Conservation (phyloP, 2,888 invertebrate genomes). For the Ethmia dodecea region DNA sequence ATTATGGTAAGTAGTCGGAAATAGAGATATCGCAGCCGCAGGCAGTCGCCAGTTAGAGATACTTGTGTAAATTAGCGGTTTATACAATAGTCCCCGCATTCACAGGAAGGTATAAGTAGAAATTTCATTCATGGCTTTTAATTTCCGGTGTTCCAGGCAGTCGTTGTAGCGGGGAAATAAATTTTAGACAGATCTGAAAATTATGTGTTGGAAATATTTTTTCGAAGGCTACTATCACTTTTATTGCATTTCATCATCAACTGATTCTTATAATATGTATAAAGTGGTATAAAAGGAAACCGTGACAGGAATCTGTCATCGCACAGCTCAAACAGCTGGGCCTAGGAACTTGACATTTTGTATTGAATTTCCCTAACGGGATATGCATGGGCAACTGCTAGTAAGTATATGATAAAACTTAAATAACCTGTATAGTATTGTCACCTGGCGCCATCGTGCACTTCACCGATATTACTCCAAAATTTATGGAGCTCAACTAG, state of each 20-base stretch:
- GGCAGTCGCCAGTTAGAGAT: slow-evolving; percentile 1
- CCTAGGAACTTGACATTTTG: no score
- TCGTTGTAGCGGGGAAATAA: slow-evolving; percentile 8
- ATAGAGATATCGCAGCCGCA: slow-evolving; percentile 3
- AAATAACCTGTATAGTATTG: slow-evolving; percentile 14
- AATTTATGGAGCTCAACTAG: slow-evolving; percentile 26
- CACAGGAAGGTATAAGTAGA: slow-evolving; percentile 26
- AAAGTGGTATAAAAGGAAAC: no score
- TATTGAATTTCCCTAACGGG: no score
- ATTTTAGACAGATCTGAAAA: no score
- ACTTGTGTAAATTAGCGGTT: slow-evolving; percentile 4
- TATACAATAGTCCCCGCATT: slow-evolving; percentile 11
- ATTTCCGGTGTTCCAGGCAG: slow-evolving; percentile 31
- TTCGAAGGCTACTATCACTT: no score
- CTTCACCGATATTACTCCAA: slow-evolving; percentile 29
- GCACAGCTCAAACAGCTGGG: no score
- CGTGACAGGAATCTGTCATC: no score
- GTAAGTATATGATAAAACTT: no score
- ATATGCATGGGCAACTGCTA: no score
- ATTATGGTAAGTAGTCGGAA: slow-evolving; percentile 8
- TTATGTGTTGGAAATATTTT: no score
- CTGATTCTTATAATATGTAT: no score
- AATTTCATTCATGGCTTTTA: slow-evolving; percentile 34
- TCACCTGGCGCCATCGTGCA: slow-evolving; percentile 28
- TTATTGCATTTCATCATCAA: no score